Conservation (phyloP, 2,797 vertebrate genomes). For the Steatocranus sp. region DNA sequence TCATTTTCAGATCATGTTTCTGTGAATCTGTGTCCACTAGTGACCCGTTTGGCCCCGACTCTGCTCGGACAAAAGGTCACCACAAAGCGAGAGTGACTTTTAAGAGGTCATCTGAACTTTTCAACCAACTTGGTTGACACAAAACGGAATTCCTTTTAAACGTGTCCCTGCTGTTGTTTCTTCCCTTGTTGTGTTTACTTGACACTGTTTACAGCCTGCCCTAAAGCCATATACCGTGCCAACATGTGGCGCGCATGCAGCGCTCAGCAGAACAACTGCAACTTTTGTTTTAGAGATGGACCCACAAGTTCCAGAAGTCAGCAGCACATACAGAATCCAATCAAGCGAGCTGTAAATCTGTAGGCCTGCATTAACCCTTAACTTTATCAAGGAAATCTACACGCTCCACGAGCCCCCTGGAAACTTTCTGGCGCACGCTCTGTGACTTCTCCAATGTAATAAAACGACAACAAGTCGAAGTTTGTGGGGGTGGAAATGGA, state of each 20-base stretch:
- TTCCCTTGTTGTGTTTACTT: constrained; percentile 74
- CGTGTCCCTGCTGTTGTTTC: constrained; percentile 64
- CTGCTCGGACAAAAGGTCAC: constrained; percentile 48
- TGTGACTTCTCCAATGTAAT: constrained; percentile 65
- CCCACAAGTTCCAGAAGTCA: constrained; percentile 14
- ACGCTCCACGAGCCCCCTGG: constrained; percentile 38
- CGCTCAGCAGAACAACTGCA: background rate
- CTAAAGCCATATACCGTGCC: constrained; percentile 57
- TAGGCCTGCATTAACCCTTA: constrained; percentile 30
- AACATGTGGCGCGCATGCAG: constrained; percentile 41
- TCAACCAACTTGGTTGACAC: constrained; percentile 64
- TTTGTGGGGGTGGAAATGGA: constrained; percentile 70
- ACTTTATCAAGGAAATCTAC: constrained; percentile 50
- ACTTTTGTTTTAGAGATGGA: constrained; percentile 12
- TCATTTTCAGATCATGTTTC: background rate
- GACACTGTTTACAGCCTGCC: constrained; percentile 62
- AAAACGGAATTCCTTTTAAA: constrained; percentile 76
- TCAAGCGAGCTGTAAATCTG: constrained; percentile 16
- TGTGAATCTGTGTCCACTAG: background rate
- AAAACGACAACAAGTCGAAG: constrained; percentile 61
- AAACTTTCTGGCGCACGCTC: constrained; percentile 60
- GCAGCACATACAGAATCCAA: constrained; percentile 12
- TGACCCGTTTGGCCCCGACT: background rate
- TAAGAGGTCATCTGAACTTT: constrained; percentile 66
- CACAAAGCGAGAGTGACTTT: constrained; percentile 65